A percentile compares a stretch with the other conserved stretches of the same genome.
These are phyloP conservation scores for Melanotaenia duboulayi DNA, from an alignment of 2,113 vertebrate genomes.

Conservation along the genomic window DNA sequence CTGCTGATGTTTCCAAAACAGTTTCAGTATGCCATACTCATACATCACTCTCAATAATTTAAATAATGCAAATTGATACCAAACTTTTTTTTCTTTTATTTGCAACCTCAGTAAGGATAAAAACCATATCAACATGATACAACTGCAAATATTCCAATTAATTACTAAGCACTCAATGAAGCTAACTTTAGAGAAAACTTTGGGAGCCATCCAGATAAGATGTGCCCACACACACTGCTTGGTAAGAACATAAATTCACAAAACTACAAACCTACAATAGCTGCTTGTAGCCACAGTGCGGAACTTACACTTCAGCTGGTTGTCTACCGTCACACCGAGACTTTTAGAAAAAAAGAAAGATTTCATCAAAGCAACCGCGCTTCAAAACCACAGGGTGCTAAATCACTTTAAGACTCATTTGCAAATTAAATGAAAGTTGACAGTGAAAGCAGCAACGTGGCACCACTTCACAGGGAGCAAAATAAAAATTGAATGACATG, in stretches of 20 bases:
- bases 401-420: conserved; percentile 32
- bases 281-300: background rate
- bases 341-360: background rate
- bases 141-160: too few relatives aligned
- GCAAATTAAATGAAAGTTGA: conserved; percentile 28
- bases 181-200: conserved; percentile 12
- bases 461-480: conserved; percentile 17
- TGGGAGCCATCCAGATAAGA: background rate
- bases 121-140: too few relatives aligned
- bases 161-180: conserved; percentile 1
- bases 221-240: background rate
- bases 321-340: background rate
- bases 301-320: conserved; percentile 26
- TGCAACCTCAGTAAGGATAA: too few relatives aligned
- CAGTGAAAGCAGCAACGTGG: conserved; percentile 13
- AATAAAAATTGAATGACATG: conserved; percentile 16
- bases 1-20: too few relatives aligned
- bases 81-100: too few relatives aligned
- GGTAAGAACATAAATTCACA: conserved; percentile 6
- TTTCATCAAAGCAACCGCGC: conserved; percentile 39
- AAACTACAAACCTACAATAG: background rate
- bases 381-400: conserved; percentile 10
- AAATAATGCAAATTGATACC: too few relatives aligned
- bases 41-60: too few relatives aligned
- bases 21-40: too few relatives aligned